These are phyloP conservation scores for Cecropterus lyciades DNA, from an alignment of 1,140 invertebrate genomes.

Conservation along the genomic window DNA sequence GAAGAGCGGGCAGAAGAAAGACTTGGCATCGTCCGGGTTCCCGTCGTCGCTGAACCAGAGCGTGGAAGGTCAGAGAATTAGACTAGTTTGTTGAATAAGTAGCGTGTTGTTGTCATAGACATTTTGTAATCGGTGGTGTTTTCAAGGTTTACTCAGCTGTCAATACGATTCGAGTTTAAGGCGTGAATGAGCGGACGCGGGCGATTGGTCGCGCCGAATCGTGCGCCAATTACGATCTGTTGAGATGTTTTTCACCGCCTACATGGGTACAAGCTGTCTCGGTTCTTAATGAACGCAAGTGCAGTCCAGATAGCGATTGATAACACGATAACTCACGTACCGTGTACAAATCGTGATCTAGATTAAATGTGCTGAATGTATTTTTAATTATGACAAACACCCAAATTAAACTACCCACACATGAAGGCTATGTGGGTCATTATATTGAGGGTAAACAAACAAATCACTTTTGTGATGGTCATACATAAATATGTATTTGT, in stretches of 20 bases:
- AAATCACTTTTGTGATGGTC: too few relatives aligned
- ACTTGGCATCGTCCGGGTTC: slow-evolving; percentile 60
- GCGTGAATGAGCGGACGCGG: slow-evolving; percentile 50
- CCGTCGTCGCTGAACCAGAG: slow-evolving; percentile 72
- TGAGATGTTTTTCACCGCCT: slow-evolving; percentile 12
- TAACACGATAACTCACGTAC: too few relatives aligned
- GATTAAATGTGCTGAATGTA: too few relatives aligned
- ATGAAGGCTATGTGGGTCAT: too few relatives aligned
- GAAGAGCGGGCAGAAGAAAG: slow-evolving; percentile 73
- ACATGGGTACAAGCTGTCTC: slow-evolving; percentile 23
- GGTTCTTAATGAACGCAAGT: background rate
- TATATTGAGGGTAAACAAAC: too few relatives aligned
- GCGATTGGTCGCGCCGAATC: slow-evolving; percentile 38
- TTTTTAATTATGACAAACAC: too few relatives aligned
- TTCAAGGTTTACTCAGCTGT: slow-evolving; percentile 69
- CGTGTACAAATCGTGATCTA: too few relatives aligned
- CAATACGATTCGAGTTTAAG: slow-evolving; percentile 54
- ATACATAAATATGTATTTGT: too few relatives aligned
- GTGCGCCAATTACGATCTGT: slow-evolving; percentile 36
- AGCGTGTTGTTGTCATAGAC: slow-evolving; percentile 48
- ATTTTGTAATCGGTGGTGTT: slow-evolving; percentile 51
- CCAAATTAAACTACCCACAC: too few relatives aligned
- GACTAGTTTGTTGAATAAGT: slow-evolving; percentile 46
- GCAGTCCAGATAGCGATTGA: too few relatives aligned
- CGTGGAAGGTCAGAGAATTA: slow-evolving; percentile 67